Evolutionary conservation across 2,113 vertebrate genomes (phyloP).

Genomic region (Cygnus atratus): DNA sequence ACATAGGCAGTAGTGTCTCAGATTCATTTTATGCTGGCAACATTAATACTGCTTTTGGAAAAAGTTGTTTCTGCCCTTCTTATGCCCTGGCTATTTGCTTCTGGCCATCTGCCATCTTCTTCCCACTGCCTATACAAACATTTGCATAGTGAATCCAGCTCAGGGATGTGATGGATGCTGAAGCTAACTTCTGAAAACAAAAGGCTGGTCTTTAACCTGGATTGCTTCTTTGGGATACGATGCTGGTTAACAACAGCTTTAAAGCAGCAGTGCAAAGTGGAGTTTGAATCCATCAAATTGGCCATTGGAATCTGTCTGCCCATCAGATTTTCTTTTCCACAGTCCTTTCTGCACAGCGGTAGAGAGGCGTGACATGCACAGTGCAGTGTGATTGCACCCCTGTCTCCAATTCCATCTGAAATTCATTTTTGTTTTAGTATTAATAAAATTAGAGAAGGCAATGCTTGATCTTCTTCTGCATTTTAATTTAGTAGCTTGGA

Average conservation of each 20-base stretch:
- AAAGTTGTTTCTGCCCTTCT: not conserved
- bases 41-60: not conserved
- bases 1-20: not conserved
- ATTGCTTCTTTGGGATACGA: not conserved
- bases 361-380: not conserved
- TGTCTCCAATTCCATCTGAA: not conserved
- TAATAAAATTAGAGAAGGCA: not conserved
- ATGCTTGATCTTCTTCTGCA: not conserved
- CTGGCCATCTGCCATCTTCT: slow-evolving; percentile 38
- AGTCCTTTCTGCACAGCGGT: not conserved
- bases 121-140: slow-evolving; percentile 37
- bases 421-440: not conserved
- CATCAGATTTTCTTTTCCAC: accelerated
- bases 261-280: not conserved
- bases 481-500: not conserved
- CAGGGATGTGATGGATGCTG: not conserved
- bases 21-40: not conserved
- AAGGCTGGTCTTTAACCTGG: not conserved
- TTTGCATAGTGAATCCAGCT: slow-evolving; percentile 16
- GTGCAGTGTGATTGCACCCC: accelerated
- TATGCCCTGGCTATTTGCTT: not conserved
- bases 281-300: not conserved
- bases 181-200: not conserved
- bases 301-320: not conserved
- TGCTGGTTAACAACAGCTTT: not conserved